Evolutionary conservation across 2,113 vertebrate species (phyloP), one percentile per base, ranked within the genome.

Genomic region (Hiodon tergisus): DNA sequence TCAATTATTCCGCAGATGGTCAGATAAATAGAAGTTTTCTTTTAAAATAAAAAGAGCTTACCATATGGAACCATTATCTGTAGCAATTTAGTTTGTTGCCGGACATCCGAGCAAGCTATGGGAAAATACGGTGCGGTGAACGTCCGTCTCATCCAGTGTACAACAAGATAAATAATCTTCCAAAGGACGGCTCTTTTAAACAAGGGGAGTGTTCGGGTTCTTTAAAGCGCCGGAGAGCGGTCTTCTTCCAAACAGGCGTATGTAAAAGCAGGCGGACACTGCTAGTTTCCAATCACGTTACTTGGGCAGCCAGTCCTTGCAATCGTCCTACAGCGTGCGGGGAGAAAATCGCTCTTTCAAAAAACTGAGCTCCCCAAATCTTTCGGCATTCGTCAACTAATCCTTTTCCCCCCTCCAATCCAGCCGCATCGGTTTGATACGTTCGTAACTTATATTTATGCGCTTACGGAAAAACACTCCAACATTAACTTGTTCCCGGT

Each of bases 11-110:
- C 58, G 4, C 16, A 69, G 69, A 10, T 48, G 16, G 3, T 47
- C n/a, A 70, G n/a, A 62, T 17, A 76, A 58, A 75, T 52, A 46
- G 69, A 31, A 31, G 31, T 31, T 69, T 31, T 48, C 46, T 6
- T 48, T 68, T 52, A 59, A 68, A 59, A 59, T 13, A 59, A 67
- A 31, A 53, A 13, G 65, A 51, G 66, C 72, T 78, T 77, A 63
- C 76, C 71, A 78, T 55, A 46, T 73, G 65, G 13, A 78, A 86
- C 85, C 86, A 85, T 84, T 84, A 76, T 85, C 80, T 74, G 76
- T 59, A 7, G 61, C 62, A 11, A 51, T 66, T 53, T 48, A 31
- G 73, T 70, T 13, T 52, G 14, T 47, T 54, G 5, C 46, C 58
- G 58, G 48, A 68, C 53, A 78, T 54, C 61, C 31, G 57, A 61